phyloP scores from a whole-genome alignment of 1,140 invertebrate species.

The Micrasema longulum region DNA sequence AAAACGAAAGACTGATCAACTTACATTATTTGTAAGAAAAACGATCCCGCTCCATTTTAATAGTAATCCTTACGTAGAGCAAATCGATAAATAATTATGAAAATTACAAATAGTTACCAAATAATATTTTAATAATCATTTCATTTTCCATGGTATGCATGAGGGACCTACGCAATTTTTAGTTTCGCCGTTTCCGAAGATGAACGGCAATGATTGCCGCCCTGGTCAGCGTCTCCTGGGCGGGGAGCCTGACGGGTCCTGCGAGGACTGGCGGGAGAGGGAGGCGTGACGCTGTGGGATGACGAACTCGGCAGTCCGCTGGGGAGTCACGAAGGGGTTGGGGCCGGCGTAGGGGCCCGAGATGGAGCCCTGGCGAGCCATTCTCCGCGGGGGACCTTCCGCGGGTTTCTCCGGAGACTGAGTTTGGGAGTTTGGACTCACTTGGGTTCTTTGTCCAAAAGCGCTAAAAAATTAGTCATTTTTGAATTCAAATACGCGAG shows the following conservation, averaged over 20 bases:
- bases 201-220: slow-evolving; percentile 45
- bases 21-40: no score
- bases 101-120: no score
- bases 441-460: no score
- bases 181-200: slow-evolving; percentile 48
- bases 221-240: slow-evolving; percentile 50
- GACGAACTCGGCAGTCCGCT: slow-evolving; percentile 69
- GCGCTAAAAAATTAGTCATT: no score
- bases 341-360: slow-evolving; percentile 58
- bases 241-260: slow-evolving; percentile 43
- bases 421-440: slow-evolving; percentile 58
- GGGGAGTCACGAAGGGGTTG: slow-evolving; percentile 63
- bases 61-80: no score
- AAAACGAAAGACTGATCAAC: no score
- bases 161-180: slow-evolving; percentile 46
- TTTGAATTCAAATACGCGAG: no score
- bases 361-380: slow-evolving; percentile 59
- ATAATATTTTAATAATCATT: no score
- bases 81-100: slow-evolving; percentile 7
- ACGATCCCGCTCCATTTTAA: no score
- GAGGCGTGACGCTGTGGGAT: slow-evolving; percentile 65
- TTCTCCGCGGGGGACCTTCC: slow-evolving; percentile 58
- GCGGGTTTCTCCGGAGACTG: slow-evolving; percentile 53
- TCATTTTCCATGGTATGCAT: slow-evolving; percentile 51
- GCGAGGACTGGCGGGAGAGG: slow-evolving; percentile 53